phyloP scores from a whole-genome alignment of 1,140 invertebrate genomes.

The Drosophila sulfurigaster region DNA sequence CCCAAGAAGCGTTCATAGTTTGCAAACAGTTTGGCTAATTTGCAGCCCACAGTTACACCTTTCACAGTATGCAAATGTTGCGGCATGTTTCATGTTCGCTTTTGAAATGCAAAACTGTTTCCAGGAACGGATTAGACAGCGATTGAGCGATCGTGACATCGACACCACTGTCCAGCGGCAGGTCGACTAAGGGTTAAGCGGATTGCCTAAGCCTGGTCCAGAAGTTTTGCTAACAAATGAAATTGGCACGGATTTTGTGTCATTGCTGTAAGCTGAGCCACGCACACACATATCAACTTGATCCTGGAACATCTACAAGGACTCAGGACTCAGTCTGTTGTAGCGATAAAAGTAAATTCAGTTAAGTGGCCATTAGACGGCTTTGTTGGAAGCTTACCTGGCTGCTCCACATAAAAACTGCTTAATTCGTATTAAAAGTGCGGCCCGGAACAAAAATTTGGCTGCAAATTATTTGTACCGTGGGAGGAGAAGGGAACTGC shows the following conservation, averaged over 20 bases:
- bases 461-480: constrained; percentile 57
- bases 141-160: constrained; percentile 34
- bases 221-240: constrained; percentile 58
- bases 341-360: constrained; percentile 67
- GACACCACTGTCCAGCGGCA: constrained; percentile 8
- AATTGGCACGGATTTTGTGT: constrained; percentile 54
- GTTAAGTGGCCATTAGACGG: constrained; percentile 70
- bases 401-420: constrained; percentile 55
- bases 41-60: constrained; percentile 47
- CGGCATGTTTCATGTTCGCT: constrained; percentile 31
- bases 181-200: constrained; percentile 59
- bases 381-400: constrained; percentile 56
- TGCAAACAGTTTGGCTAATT: constrained; percentile 73
- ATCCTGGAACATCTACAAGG: constrained; percentile 18
- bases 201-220: constrained; percentile 52
- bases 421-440: constrained; percentile 62
- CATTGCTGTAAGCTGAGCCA: constrained; percentile 26
- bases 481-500: background rate
- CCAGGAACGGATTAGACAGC: constrained; percentile 22
- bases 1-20: constrained; percentile 49
- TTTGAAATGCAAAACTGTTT: constrained; percentile 57
- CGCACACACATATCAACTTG: constrained; percentile 37
- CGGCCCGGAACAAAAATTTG: constrained; percentile 2
- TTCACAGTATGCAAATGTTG: constrained; percentile 50
- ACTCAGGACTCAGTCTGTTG: background rate